A percentile compares a stretch with the other conserved stretches of the same genome.
These are phyloP conservation scores for Cheilosia soror DNA, from an alignment of 2,888 invertebrate genomes.

Conservation along the genomic window DNA sequence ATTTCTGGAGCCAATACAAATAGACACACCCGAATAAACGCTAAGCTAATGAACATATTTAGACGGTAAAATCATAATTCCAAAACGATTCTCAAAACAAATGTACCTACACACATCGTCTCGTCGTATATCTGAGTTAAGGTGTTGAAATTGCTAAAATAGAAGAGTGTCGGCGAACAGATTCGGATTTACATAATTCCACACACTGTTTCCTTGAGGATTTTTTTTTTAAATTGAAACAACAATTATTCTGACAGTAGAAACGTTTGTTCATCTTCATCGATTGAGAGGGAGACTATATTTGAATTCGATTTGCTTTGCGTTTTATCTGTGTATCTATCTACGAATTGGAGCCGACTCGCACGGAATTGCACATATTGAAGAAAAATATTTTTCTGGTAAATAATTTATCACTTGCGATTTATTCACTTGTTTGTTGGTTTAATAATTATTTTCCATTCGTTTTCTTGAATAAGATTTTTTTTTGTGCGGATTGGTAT, in stretches of 20 bases:
- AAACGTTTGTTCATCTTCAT: conserved; percentile 24
- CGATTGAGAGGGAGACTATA: conserved; percentile 17
- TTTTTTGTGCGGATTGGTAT: not conserved
- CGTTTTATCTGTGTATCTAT: not conserved
- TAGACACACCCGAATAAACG: not conserved
- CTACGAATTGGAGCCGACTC: not conserved
- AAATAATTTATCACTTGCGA: conserved; percentile 75
- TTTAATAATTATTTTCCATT: conserved; percentile 70
- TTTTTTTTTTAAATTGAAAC: conserved; percentile 12
- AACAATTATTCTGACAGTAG: conserved; percentile 41
- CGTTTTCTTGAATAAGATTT: conserved; percentile 29
- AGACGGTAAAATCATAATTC: conserved; percentile 4
- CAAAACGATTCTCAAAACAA: conserved; percentile 9
- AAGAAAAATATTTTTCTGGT: conserved; percentile 68
- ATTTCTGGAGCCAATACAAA: not conserved
- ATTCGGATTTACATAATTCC: not conserved
- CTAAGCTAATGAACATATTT: conserved; percentile 1
- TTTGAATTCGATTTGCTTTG: conserved; percentile 30
- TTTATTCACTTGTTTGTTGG: conserved; percentile 75
- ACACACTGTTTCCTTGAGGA: not conserved
- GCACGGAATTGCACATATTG: conserved; percentile 44
- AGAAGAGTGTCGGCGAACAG: not conserved
- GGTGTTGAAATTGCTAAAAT: conserved; percentile 17
- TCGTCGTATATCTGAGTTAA: not conserved
- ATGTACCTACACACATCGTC: not conserved